Evolutionary conservation across 2,797 vertebrate genomes (phyloP).

Genomic region (Acipenser ruthenus): DNA sequence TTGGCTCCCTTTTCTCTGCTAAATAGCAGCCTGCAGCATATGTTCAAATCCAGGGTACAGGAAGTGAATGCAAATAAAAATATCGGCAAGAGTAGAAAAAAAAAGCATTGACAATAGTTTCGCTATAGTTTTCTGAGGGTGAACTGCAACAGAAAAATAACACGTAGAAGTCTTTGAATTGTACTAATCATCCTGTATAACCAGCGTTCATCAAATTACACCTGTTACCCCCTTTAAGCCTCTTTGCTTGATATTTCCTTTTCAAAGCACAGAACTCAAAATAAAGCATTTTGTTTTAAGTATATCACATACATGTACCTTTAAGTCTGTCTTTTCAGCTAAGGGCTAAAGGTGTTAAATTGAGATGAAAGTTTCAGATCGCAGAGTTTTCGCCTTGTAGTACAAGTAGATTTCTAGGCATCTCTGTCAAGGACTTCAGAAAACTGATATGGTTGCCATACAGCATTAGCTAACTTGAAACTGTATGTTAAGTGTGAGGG

Average conservation of each 20-base stretch:
- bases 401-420: no score
- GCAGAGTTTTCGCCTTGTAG: no score
- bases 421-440: no score
- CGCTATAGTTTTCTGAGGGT: constrained; percentile 8
- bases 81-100: constrained; percentile 44
- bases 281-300: neutral
- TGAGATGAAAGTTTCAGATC: no score
- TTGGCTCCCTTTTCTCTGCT: constrained; percentile 52
- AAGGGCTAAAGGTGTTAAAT: no score
- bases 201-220: neutral
- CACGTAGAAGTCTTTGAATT: neutral
- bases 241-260: neutral
- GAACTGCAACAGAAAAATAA: constrained; percentile 31
- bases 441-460: no score
- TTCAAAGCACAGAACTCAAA: neutral
- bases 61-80: constrained; percentile 47
- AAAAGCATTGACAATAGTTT: constrained; percentile 22
- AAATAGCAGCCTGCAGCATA: constrained; percentile 57
- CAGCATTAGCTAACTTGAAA: no score
- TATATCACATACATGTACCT: neutral
- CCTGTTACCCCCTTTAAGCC: constrained; percentile 1
- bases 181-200: neutral
- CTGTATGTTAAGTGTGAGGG: no score
- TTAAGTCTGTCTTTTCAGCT: neutral
- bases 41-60: constrained; percentile 60